These are phyloP conservation scores for Paedocypris micromegethes DNA, from an alignment of 2,797 vertebrate species.

Conservation along the genomic window DNA sequence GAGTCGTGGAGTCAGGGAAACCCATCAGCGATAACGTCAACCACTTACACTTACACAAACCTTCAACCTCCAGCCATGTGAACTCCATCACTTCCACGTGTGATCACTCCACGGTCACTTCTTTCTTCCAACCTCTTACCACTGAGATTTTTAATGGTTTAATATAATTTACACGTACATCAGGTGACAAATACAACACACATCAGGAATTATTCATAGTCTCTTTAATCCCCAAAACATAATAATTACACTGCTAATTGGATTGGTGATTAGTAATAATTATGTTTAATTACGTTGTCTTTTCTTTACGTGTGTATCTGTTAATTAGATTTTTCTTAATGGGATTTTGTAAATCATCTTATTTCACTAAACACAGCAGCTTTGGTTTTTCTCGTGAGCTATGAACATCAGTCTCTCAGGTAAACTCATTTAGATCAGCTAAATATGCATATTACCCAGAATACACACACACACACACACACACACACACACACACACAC, in stretches of 20 bases:
- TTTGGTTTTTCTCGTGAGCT: constrained; percentile 9
- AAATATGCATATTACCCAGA: constrained; percentile 18
- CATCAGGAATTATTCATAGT: not conserved
- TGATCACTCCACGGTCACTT: no score
- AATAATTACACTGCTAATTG: not conserved
- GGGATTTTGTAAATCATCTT: not conserved
- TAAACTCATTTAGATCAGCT: constrained; percentile 32
- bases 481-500: constrained; percentile 19
- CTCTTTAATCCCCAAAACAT: not conserved
- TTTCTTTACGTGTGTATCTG: no score
- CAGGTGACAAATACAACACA: no score
- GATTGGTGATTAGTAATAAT: not conserved
- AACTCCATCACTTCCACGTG: no score
- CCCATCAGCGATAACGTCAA: constrained; percentile 36
- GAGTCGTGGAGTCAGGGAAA: constrained; percentile 50
- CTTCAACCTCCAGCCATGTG: constrained; percentile 1
- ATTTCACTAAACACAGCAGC: constrained; percentile 24
- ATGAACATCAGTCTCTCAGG: constrained; percentile 15
- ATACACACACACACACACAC: constrained; percentile 19
- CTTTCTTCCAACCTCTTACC: no score
- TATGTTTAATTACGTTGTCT: no score
- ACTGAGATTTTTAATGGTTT: no score
- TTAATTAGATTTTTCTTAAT: not conserved
- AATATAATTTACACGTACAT: no score
- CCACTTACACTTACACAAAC: not conserved